Conservation (phyloP, 1,140 invertebrate genomes). For the Trichogramma pretiosum region DNA sequence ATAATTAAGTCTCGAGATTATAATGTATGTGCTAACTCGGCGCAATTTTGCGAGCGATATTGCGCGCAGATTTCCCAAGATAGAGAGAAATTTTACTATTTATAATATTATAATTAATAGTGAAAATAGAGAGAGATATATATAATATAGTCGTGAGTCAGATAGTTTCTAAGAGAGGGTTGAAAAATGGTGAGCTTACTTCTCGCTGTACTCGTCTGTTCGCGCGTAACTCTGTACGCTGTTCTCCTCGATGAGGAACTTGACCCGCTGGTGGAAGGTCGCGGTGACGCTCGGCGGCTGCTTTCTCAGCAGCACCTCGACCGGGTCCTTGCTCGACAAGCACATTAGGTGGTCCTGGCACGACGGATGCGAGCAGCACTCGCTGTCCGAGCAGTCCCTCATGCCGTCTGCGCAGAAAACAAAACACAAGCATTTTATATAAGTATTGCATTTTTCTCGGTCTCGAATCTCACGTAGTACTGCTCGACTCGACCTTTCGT, state of each 20-base stretch:
- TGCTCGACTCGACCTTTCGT: no score
- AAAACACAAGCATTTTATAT: background rate
- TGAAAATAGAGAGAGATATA: no score
- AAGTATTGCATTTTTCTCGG: no score
- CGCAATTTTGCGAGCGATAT: no score
- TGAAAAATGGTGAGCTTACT: slow-evolving; percentile 73
- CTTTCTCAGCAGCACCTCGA: slow-evolving; percentile 88
- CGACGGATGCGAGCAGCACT: slow-evolving; percentile 75
- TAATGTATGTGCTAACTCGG: no score
- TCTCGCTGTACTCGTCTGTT: slow-evolving; percentile 94
- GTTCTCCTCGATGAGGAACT: slow-evolving; percentile 97
- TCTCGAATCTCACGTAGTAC: no score
- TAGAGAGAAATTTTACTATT: no score
- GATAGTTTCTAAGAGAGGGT: no score
- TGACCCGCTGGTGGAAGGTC: slow-evolving; percentile 95
- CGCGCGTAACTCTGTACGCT: slow-evolving; percentile 97
- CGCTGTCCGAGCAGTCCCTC: slow-evolving; percentile 94
- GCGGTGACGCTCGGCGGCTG: slow-evolving; percentile 92
- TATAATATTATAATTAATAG: no score
- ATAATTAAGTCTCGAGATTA: no score
- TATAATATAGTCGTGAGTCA: no score
- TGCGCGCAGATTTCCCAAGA: no score
- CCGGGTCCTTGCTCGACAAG: slow-evolving; percentile 86
- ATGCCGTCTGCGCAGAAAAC: slow-evolving; percentile 73
- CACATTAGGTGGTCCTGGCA: slow-evolving; percentile 90